Conservation (phyloP, 2,888 invertebrate genomes). For the Melikaiella ostensackeni region DNA sequence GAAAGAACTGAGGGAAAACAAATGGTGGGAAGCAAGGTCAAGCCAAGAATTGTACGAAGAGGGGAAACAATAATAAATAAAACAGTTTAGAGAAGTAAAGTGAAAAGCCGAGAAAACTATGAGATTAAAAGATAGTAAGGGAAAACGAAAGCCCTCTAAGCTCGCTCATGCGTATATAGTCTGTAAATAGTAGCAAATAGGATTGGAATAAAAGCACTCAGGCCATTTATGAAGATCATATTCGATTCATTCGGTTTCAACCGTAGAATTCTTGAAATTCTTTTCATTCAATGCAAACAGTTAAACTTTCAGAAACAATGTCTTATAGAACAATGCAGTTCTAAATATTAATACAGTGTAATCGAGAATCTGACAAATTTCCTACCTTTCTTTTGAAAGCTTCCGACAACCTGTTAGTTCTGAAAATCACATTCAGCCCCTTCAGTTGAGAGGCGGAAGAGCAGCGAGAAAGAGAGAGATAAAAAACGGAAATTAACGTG, state of each 20-base stretch:
- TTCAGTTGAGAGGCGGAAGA: constrained; percentile 1
- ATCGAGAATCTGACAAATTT: constrained; percentile 7
- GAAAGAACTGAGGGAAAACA: no score
- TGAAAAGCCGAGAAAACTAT: no score
- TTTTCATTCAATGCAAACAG: neutral
- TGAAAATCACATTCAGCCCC: constrained; percentile 1
- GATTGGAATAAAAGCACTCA: neutral
- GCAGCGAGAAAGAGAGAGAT: neutral
- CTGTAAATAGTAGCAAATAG: no score
- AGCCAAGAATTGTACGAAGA: no score
- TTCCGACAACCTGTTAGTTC: constrained; percentile 9
- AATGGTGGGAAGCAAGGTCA: no score
- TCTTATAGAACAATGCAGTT: neutral
- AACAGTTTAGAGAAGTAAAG: no score
- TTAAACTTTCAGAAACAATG: neutral
- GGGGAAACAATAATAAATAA: no score
- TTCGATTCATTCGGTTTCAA: neutral
- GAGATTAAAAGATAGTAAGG: no score
- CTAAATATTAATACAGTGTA: constrained; percentile 16
- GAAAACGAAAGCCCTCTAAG: no score
- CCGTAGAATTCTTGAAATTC: neutral
- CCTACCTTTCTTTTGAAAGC: neutral
- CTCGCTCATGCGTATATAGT: no score
- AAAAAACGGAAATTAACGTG: constrained; percentile 17
- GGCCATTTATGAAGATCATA: neutral